Evolutionary conservation across 2,888 invertebrate species (phyloP), one percentile per base, ranked within the genome.

Genomic region (Lapara coniferarum): DNA sequence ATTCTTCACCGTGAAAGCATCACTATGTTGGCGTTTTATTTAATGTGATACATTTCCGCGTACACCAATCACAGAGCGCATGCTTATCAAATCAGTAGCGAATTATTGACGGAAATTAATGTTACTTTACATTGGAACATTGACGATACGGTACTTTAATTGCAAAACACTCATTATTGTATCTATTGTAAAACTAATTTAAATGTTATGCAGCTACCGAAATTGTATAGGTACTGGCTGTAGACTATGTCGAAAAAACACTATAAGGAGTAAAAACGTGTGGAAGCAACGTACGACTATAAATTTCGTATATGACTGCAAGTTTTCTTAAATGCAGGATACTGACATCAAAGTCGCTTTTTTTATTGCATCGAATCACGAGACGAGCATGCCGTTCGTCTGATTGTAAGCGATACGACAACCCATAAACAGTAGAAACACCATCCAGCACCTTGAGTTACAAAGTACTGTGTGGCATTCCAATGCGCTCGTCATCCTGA

Each of bases 21-120:
- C 80, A 87, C 86, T 85, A 84, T 82, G 79, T 78, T 82, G 81
- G 79, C 84, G 84, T 87, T 89, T 84, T 85, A 88, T 91, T 89
- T 86, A 88, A 90, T 90, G 85, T 86, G 85, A 89, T 88, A 89
- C 86, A 82, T 85, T 88, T 86, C 81, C 83, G 81, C 81, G 80
- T 80, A 88, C 85, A 89, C 91, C 88, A 89, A 90, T 92, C 89
- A 90, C 80, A 77, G 73, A 73, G 78, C 79, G 77, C 80, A 78
- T 79, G 79, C 73, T 69, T 73, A 73, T 71, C 72, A 73, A 75
- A 72, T 76, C 74, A 79, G 72, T 79, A 75, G 81, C 82, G 79
- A 85, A 84, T 82, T 82, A 82, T 80, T 76, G 74, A 71, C 76
- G 77, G 76, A 78, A 81, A 81, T 81, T 80, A 80, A 83, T 81